Conservation (phyloP, 2,797 vertebrate species). For the Naso thynnoides region DNA sequence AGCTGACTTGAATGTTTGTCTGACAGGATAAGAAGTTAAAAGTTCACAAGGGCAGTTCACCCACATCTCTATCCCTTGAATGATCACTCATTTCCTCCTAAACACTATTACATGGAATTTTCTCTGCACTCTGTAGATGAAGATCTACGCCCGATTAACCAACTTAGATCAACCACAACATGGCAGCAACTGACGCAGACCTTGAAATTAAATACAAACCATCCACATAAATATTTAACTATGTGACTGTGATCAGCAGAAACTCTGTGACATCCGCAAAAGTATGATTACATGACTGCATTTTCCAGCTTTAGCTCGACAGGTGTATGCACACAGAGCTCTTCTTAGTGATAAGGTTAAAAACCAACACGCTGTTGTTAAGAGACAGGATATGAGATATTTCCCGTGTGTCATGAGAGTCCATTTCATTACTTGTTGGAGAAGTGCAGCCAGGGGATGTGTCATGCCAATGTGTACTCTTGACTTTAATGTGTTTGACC, state of each 20-base stretch:
- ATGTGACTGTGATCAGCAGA: background rate
- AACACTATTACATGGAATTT: no score
- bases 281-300: background rate
- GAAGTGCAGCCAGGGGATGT: conserved; percentile 29
- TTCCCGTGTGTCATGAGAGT: conserved; percentile 20
- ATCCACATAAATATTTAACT: conserved; percentile 13
- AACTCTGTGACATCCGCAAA: conserved; percentile 1
- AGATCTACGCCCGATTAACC: background rate
- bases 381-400: conserved; percentile 24
- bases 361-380: conserved; percentile 23
- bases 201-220: conserved; percentile 6
- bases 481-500: background rate
- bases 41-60: background rate
- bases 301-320: background rate
- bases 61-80: background rate
- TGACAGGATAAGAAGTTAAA: background rate
- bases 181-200: background rate
- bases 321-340: background rate
- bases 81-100: background rate
- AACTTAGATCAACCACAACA: background rate
- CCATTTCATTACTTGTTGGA: conserved; percentile 47
- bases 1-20: background rate
- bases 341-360: conserved; percentile 1
- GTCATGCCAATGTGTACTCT: conserved; percentile 18
- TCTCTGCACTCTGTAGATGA: background rate